Evolutionary conservation across 2,113 vertebrate species (phyloP).

Genomic region (Halcyon senegalensis): DNA sequence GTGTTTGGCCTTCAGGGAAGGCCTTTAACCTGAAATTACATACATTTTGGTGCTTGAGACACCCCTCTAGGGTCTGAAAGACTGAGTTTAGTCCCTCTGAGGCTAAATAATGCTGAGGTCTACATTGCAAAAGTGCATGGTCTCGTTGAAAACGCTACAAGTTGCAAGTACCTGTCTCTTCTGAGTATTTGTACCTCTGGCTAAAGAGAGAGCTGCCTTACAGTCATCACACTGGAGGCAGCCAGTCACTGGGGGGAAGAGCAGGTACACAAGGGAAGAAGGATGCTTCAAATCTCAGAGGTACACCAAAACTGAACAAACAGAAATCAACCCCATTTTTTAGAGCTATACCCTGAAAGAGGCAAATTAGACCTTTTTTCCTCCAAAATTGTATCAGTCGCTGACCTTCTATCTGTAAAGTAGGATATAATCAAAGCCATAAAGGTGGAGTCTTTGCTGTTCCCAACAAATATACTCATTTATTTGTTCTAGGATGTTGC

Average conservation of each 20-base stretch:
- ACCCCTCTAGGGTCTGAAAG: background rate
- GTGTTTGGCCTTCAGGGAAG: background rate
- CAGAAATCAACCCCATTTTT: background rate
- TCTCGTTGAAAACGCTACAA: background rate
- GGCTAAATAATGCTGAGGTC: background rate
- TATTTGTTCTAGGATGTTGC: constrained; percentile 21
- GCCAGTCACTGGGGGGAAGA: background rate
- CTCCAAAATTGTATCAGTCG: background rate
- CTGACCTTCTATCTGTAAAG: background rate
- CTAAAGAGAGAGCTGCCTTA: background rate
- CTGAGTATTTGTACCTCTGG: background rate
- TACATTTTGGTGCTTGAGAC: background rate
- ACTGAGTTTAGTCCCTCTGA: background rate
- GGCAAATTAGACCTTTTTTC: background rate
- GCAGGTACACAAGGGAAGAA: background rate
- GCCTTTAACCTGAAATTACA: background rate
- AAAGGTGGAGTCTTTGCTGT: background rate
- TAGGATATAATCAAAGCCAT: background rate
- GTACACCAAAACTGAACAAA: background rate
- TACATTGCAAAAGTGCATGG: background rate
- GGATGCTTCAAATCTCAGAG: background rate
- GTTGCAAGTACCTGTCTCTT: background rate
- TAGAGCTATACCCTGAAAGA: background rate
- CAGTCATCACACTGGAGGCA: background rate
- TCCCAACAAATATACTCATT: background rate